Percentiles rank a stretch among this genome's conserved stretches.
These are phyloP conservation scores for Vollenhovia emeryi DNA, from an alignment of 1,140 invertebrate species.

Conservation along the genomic window DNA sequence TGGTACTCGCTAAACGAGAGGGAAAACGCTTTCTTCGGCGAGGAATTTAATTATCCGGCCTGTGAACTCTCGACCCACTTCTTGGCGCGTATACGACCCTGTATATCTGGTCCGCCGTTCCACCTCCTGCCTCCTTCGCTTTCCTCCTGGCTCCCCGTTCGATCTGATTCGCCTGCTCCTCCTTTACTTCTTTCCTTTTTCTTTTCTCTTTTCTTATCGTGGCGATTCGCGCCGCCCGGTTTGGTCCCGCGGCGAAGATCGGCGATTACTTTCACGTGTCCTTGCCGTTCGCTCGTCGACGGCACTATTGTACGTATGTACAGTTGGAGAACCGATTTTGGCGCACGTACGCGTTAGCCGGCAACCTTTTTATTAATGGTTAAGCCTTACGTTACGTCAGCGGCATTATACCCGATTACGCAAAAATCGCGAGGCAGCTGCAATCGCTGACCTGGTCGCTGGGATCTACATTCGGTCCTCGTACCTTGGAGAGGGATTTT, in stretches of 20 bases:
- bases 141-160: neutral
- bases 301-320: neutral
- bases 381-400: conserved; percentile 10
- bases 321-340: neutral
- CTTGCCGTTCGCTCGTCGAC: conserved; percentile 15
- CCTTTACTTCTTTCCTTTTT: neutral
- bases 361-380: neutral
- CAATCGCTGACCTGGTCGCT: neutral
- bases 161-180: neutral
- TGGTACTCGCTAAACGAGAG: conserved; percentile 72
- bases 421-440: conserved; percentile 35
- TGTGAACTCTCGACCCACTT: conserved; percentile 80
- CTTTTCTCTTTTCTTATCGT: conserved; percentile 18
- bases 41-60: conserved; percentile 79
- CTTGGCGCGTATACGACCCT: conserved; percentile 56
- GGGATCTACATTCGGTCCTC: neutral
- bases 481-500: neutral
- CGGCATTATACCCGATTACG: conserved; percentile 23
- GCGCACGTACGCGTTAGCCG: neutral
- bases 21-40: conserved; percentile 80
- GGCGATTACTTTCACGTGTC: conserved; percentile 63
- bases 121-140: conserved; percentile 39
- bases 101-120: conserved; percentile 48
- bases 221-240: neutral
- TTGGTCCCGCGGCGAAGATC: neutral